Evolutionary conservation across 2,888 invertebrate genomes (phyloP).

Genomic region (Sipha maydis): DNA sequence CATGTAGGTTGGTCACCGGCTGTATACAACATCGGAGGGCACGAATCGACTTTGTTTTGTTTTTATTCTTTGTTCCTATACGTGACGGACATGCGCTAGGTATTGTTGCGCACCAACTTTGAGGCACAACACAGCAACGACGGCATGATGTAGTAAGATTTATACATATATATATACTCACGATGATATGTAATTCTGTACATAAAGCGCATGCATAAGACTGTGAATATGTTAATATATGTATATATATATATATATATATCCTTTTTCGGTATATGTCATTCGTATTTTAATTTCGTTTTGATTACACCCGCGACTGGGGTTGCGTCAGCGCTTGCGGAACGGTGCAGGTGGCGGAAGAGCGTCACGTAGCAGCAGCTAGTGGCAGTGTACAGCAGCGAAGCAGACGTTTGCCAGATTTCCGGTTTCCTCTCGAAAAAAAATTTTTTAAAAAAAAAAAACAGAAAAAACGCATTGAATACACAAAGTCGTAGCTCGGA

Average conservation of each 20-base stretch:
- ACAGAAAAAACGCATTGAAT: conserved; percentile 29
- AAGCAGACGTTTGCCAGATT: conserved; percentile 59
- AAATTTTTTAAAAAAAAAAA: not conserved
- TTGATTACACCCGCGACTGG: not conserved
- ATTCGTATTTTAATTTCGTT: not conserved
- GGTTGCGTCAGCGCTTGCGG: not conserved
- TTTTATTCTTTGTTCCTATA: too few relatives aligned
- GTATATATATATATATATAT: too few relatives aligned
- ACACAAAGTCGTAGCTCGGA: conserved; percentile 22
- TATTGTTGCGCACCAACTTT: not conserved
- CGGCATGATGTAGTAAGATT: too few relatives aligned
- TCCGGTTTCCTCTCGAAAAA: conserved; percentile 53
- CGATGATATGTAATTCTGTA: too few relatives aligned
- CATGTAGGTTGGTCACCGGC: not conserved
- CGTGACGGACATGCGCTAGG: not conserved
- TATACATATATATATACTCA: too few relatives aligned
- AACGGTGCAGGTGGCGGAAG: not conserved
- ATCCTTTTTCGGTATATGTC: not conserved
- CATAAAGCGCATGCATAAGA: not conserved
- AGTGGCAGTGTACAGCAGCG: not conserved
- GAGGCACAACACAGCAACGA: not conserved
- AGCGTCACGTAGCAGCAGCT: not conserved
- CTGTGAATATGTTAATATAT: not conserved
- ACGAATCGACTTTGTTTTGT: not conserved
- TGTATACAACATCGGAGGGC: not conserved